Percentiles rank a stretch among this genome's conserved stretches.
Evolutionary conservation across 2,113 vertebrate genomes (phyloP).

Genomic region (Phylloscopus trochilus): DNA sequence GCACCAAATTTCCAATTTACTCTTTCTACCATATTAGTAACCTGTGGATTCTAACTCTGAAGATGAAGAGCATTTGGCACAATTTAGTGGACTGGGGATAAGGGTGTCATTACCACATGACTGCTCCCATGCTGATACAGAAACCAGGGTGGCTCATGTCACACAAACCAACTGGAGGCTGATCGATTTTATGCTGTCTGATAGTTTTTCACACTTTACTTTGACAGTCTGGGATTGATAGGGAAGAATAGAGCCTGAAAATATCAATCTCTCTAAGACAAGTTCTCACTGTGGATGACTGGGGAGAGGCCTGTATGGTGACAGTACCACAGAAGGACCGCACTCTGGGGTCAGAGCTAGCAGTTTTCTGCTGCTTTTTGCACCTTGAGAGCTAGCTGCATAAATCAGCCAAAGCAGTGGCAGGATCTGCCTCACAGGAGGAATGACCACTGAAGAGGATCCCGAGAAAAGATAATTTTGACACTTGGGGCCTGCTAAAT

Average conservation of each 20-base stretch:
- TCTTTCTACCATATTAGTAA: neutral
- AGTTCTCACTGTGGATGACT: neutral
- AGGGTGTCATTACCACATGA: neutral
- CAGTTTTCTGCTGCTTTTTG: neutral
- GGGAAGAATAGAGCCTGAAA: neutral
- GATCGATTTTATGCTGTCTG: neutral
- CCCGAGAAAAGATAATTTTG: neutral
- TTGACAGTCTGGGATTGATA: neutral
- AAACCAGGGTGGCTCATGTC: rapidly evolving
- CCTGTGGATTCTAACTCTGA: neutral
- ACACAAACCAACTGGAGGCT: neutral
- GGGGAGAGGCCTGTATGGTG: neutral
- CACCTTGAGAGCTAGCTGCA: neutral
- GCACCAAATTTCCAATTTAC: neutral
- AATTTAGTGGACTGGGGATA: too few relatives aligned
- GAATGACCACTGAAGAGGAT: neutral
- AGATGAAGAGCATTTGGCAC: neutral
- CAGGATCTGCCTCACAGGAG: neutral
- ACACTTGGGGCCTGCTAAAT: neutral
- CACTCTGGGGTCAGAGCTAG: neutral
- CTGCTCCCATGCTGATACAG: neutral
- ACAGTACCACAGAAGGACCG: neutral
- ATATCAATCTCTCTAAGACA: neutral
- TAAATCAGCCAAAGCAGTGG: neutral
- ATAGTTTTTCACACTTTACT: neutral